Evolutionary conservation across 1,140 invertebrate species (phyloP), one percentile per base, ranked within the genome.

Genomic region (Eueides isabella): DNA sequence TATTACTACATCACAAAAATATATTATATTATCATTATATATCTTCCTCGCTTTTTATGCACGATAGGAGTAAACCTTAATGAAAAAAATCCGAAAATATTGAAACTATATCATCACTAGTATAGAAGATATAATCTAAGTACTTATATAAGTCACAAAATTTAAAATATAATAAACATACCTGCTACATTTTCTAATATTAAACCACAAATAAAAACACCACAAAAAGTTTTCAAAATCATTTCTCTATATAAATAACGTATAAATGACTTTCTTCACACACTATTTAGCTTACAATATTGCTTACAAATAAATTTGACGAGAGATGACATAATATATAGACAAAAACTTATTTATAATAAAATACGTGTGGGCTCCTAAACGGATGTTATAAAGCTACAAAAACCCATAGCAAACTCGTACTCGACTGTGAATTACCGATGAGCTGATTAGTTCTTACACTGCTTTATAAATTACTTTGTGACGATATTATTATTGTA

Each of bases 271-370:
- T 30, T 29, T 29, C 48, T 35, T 70, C 26, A 70, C 33, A 62
- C 19, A 19, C 12, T 38, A 63, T 61, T 61, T 33, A 62, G 33
- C 9, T 5, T 63, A 38, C 2, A 19, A 12, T 63, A 23, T 38
- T 35, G 23, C 14, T 35, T 31, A 69, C 19, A 63, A 61, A 30
- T 26, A 63, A 70, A 72, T 55, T 23, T 7, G 9, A 0, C 5
- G 19, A 65, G 62, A 38, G 62, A 61, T 72, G 70, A 66, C 71
- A 72, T 72, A 72, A 66, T 66, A 31, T 65, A 30, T 65, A 30
- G 1, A 38, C 19, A 63, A 63, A 63, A 63, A 63, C 14, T 2
- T 31, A n/a, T 33, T 2, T 31, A n/a, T 33, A 62, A 62, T 61
- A 62, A 61, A 61, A 19, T 65, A 19, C 12, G 68, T 61, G 28